Evolutionary conservation across 2,113 vertebrate genomes (phyloP).

Genomic region (Corvus cornix): DNA sequence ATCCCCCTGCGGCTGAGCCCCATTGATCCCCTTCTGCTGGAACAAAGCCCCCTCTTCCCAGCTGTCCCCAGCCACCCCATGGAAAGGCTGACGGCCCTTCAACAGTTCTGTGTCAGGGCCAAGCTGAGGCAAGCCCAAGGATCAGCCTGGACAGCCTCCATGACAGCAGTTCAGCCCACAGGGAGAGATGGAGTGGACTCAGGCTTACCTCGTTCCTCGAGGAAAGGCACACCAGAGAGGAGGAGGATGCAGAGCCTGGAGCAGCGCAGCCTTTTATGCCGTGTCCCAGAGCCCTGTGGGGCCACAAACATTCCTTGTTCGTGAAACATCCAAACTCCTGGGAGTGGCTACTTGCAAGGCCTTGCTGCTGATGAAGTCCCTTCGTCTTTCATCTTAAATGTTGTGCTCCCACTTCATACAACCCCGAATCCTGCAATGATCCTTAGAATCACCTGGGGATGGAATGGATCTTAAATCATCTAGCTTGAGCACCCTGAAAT

Average conservation of each 20-base stretch:
- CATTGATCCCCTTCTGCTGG: no score
- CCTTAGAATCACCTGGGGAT: no score
- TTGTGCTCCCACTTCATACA: no score
- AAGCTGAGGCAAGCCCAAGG: no score
- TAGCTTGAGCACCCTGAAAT: no score
- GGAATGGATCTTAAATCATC: no score
- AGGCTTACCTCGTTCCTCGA: background rate
- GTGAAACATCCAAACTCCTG: background rate
- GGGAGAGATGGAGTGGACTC: background rate
- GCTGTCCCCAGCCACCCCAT: no score
- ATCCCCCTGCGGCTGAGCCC: no score
- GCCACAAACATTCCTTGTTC: background rate
- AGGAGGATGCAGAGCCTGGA: background rate
- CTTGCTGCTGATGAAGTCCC: background rate
- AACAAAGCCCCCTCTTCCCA: no score
- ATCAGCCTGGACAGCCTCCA: background rate
- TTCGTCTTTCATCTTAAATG: background rate
- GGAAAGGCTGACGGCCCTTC: no score
- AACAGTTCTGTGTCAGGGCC: no score
- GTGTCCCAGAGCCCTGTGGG: background rate
- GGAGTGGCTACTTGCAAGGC: background rate
- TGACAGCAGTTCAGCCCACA: background rate
- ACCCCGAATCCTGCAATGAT: no score
- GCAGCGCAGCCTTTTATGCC: background rate
- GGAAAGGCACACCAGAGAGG: background rate